Base-by-base conservation (phyloP, 2,113 vertebrate genomes). In the Crotalus tigris region DNA sequence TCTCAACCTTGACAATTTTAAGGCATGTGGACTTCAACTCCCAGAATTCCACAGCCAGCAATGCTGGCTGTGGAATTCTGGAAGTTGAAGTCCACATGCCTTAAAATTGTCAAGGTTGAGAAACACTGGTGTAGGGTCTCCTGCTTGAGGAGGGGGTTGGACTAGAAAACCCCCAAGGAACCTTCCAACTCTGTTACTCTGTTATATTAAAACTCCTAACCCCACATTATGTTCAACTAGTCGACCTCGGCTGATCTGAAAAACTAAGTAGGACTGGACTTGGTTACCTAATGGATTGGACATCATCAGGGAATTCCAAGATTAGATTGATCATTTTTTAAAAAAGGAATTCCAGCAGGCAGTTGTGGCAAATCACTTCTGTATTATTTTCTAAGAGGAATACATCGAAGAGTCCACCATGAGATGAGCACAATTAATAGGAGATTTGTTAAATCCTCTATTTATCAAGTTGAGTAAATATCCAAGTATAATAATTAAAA, bases 151-250 rank as follows among this genome's bases (percentile, higher is more conserved):
- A 64, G 59, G 1, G 59, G 59, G 10, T 11, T 64, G 3, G 8
- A 59, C 23, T 24, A 26, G 58, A 59, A 59, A 59, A 24, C 23
- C 7, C 23, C 58, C 57, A 58, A 58, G 15, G 55, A 8, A 21
- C 8, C 9, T 59, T 24, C 58, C 58, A 59, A 59, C 57, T 9
- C 58, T 59, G 58, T 59, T 59, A 59, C 23, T 59, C 58, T 59
- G 2, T 96, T 97, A 93, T 94, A 91, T 95, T 94, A 93, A 93
- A 97, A 97, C 95, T 94, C 92, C 91, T 92, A 96, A 94, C 96
- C 95, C 94, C 95, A 92, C 95, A 64, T 4, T 26, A 64, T 64
- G 61, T 29, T 26, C 26, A 64, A 13, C 10, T 64, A 64, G 61
- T 11, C 29, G 11, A 29, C 26, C 61, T 26, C 12, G 61, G 26